Percentiles rank a stretch among this genome's conserved stretches.
phyloP scores from a whole-genome alignment of 2,797 vertebrate genomes.

The Nothura maculosa region DNA sequence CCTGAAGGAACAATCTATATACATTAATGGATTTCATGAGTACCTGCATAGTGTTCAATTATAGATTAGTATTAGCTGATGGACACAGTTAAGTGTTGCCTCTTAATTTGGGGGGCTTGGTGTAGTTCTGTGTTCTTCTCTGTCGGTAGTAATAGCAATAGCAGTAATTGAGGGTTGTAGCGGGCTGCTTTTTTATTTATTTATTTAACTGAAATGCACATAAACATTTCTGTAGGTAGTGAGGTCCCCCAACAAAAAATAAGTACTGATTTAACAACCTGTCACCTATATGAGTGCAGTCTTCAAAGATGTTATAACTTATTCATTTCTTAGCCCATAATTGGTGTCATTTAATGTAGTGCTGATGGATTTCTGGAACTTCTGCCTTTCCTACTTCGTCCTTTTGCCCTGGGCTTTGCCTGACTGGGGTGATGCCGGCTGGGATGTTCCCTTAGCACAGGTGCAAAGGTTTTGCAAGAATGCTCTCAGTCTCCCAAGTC shows the following conservation, averaged over 20 bases:
- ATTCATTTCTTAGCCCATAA: conserved; percentile 1
- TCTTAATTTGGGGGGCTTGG: neutral
- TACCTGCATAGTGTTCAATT: conserved; percentile 15
- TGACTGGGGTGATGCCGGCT: neutral
- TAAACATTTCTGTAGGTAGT: conserved; percentile 19
- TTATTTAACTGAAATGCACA: neutral
- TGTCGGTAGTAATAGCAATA: neutral
- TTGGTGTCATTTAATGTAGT: neutral
- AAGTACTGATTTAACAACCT: conserved; percentile 6
- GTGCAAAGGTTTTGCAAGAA: neutral
- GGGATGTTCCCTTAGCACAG: neutral
- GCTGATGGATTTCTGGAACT: neutral
- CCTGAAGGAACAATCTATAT: conserved; percentile 38
- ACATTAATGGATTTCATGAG: conserved; percentile 56
- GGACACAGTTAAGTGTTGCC: neutral
- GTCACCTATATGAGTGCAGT: neutral
- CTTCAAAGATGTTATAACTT: conserved; percentile 20
- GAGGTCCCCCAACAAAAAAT: neutral
- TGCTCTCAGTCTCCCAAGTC: neutral
- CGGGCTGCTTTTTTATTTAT: too few relatives aligned
- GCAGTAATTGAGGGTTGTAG: neutral
- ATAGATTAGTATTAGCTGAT: conserved; percentile 49
- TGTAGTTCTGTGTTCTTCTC: neutral
- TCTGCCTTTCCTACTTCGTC: neutral
- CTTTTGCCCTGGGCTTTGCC: neutral